A percentile compares a stretch with the other conserved stretches of the same genome.
phyloP scores from a whole-genome alignment of 30 jellyfish, hydroid and myxozoan genomes.

The Aurelia sp. region DNA sequence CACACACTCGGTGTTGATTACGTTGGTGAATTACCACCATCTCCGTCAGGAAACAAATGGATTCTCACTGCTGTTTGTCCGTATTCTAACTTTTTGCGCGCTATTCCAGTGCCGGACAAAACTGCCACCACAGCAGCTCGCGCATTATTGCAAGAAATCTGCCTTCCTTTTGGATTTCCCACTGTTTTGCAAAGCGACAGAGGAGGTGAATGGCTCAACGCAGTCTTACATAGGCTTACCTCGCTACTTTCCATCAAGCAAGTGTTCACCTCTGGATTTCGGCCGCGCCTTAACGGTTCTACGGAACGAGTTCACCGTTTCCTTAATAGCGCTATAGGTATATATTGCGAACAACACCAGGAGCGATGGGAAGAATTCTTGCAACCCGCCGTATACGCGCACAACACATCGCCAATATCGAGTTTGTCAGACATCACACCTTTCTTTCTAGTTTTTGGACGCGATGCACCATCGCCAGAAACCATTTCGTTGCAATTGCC shows the following conservation, averaged over 20 bases:
- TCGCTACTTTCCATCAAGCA: background rate
- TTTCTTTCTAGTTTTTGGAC: slow-evolving; percentile 44
- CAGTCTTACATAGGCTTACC: slow-evolving; percentile 13
- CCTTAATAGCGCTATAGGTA: slow-evolving; percentile 38
- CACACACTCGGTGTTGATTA: background rate
- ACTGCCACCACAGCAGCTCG: slow-evolving; percentile 40
- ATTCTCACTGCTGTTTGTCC: background rate
- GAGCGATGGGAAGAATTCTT: slow-evolving; percentile 46
- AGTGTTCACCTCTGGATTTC: slow-evolving; percentile 35
- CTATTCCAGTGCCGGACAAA: slow-evolving; percentile 54
- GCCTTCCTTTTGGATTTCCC: slow-evolving; percentile 40
- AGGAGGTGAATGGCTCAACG: slow-evolving; percentile 45
- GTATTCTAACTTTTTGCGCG: slow-evolving; percentile 46
- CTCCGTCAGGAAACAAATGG: slow-evolving; percentile 44
- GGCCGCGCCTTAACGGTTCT: slow-evolving; percentile 52
- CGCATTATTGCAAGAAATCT: slow-evolving; percentile 23
- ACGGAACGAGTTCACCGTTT: slow-evolving; percentile 60
- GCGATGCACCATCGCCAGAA: slow-evolving; percentile 38
- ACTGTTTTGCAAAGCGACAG: slow-evolving; percentile 55
- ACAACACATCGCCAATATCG: slow-evolving; percentile 42
- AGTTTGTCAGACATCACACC: slow-evolving; percentile 9
- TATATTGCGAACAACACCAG: slow-evolving; percentile 20
- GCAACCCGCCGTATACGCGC: slow-evolving; percentile 67
- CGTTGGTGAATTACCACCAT: slow-evolving; percentile 7
- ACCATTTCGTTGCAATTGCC: background rate